Conservation (phyloP, 2,797 vertebrate species). For the Chaunax sp. region DNA sequence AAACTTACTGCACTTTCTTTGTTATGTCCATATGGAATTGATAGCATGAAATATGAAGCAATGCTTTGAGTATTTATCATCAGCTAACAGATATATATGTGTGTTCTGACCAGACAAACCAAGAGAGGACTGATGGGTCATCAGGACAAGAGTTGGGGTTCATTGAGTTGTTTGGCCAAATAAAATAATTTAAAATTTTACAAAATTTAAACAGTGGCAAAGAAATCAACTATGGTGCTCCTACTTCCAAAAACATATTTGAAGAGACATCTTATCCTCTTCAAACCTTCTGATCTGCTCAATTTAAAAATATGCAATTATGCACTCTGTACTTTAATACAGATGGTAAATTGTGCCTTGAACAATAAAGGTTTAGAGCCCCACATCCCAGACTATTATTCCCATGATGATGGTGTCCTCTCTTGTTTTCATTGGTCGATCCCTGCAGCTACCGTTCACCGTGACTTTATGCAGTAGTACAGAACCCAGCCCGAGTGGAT, state of each 20-base stretch:
- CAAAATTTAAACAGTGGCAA: neutral
- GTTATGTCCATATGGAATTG: constrained; percentile 45
- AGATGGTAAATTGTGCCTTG: constrained; percentile 55
- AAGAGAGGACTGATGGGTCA: constrained; percentile 48
- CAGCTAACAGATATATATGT: constrained; percentile 39
- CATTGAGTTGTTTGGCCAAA: constrained; percentile 6
- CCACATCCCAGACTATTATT: neutral
- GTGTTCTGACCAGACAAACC: constrained; percentile 45
- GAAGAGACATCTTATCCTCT: constrained; percentile 9
- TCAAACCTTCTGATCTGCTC: constrained; percentile 14
- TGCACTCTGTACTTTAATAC: constrained; percentile 4
- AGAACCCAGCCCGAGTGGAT: constrained; percentile 18
- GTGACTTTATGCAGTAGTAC: constrained; percentile 43
- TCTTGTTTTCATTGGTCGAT: constrained; percentile 46
- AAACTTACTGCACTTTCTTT: constrained; percentile 47
- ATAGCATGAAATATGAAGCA: constrained; percentile 55
- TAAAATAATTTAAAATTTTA: neutral
- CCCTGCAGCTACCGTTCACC: constrained; percentile 34
- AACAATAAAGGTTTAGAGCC: constrained; percentile 19
- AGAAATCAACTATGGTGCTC: neutral
- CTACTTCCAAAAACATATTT: neutral
- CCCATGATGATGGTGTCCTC: constrained; percentile 44
- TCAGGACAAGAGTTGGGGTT: constrained; percentile 1
- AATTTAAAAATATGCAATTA: constrained; percentile 32
- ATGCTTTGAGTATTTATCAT: constrained; percentile 50